These are phyloP conservation scores for Mionectes macconnelli DNA, from an alignment of 2,113 vertebrate genomes.

Conservation along the genomic window DNA sequence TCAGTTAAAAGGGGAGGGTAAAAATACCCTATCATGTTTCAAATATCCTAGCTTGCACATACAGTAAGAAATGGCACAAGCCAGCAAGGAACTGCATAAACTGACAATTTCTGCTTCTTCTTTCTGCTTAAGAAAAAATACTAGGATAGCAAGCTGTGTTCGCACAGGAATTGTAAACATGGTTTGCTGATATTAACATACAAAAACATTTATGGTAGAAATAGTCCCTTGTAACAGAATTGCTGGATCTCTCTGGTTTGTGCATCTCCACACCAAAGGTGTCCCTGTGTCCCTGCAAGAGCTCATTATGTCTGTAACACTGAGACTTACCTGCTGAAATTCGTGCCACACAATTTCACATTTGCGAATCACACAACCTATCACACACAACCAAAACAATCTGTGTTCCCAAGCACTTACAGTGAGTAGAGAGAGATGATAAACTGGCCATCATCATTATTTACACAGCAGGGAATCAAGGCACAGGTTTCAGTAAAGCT, in stretches of 20 bases:
- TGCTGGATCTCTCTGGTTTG: neutral
- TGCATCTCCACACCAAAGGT: fast-evolving
- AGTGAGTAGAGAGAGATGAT: neutral
- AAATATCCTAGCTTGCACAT: neutral
- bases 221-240: neutral
- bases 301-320: neutral
- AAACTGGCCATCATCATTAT: neutral
- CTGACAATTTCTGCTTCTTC: neutral
- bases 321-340: neutral
- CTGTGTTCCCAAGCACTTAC: neutral
- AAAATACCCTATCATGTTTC: neutral
- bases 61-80: neutral
- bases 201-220: neutral
- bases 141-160: neutral
- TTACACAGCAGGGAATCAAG: neutral
- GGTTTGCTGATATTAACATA: neutral
- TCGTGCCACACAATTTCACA: too few relatives aligned
- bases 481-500: neutral
- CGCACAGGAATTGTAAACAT: neutral
- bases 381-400: neutral
- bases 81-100: neutral
- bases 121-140: neutral
- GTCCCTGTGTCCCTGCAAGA: neutral
- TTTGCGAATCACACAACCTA: too few relatives aligned
- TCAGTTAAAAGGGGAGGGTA: neutral